Evolutionary conservation across 1,140 invertebrate species (phyloP).

Genomic region (Magallana ariakensis): DNA sequence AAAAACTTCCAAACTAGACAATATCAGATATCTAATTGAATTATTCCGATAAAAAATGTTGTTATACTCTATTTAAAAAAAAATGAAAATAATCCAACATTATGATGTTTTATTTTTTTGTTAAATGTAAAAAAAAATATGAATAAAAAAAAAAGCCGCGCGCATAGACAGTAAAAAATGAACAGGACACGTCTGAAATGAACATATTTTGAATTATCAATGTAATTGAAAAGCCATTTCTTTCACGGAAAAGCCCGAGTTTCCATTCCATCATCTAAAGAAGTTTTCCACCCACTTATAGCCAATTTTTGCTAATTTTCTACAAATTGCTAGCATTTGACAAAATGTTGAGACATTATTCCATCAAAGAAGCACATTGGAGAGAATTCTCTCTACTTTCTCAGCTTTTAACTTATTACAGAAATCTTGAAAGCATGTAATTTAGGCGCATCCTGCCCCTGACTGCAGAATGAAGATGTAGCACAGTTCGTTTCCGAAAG

Average conservation of each 20-base stretch:
- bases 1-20: too few relatives aligned
- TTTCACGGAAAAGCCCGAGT: not conserved
- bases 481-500: slow-evolving; percentile 39
- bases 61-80: too few relatives aligned
- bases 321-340: slow-evolving; percentile 36
- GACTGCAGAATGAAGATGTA: slow-evolving; percentile 31
- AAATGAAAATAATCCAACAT: too few relatives aligned
- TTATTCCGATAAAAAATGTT: too few relatives aligned
- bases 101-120: too few relatives aligned
- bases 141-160: too few relatives aligned
- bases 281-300: not conserved
- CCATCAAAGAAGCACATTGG: slow-evolving; percentile 31
- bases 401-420: slow-evolving; percentile 42
- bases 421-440: slow-evolving; percentile 37
- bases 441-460: slow-evolving; percentile 36
- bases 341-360: slow-evolving; percentile 41
- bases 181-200: too few relatives aligned
- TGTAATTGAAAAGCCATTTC: not conserved
- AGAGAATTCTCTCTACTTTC: slow-evolving; percentile 2
- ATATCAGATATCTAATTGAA: too few relatives aligned
- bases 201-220: too few relatives aligned
- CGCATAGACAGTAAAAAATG: too few relatives aligned
- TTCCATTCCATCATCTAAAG: not conserved
- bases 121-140: too few relatives aligned
- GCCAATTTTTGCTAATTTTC: slow-evolving; percentile 44